phyloP scores from a whole-genome alignment of 2,797 vertebrate species.

The Knipowitschia caucasica region DNA sequence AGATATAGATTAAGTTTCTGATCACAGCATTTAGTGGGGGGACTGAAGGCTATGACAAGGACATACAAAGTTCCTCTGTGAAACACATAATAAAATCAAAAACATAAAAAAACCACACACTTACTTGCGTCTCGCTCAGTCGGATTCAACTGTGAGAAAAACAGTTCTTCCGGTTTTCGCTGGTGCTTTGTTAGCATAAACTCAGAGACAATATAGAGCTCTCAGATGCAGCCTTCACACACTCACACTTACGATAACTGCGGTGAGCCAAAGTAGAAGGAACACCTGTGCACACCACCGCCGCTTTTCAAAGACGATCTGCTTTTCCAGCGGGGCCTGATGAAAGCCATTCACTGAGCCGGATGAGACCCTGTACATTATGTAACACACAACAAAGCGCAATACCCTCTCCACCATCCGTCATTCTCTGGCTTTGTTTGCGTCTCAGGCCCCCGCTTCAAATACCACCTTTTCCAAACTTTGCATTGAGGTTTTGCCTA shows the following conservation, averaged over 20 bases:
- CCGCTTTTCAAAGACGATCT: constrained; percentile 48
- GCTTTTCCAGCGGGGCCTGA: constrained; percentile 41
- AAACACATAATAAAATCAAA: too few relatives aligned
- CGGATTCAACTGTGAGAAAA: too few relatives aligned
- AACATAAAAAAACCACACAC: too few relatives aligned
- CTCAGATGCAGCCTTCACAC: background rate
- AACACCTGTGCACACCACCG: constrained; percentile 49
- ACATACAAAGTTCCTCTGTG: too few relatives aligned
- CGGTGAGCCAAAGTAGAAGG: constrained; percentile 46
- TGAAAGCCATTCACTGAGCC: constrained; percentile 62
- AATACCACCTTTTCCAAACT: constrained; percentile 6
- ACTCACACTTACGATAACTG: background rate
- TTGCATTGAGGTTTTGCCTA: constrained; percentile 24
- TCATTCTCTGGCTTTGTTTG: constrained; percentile 51
- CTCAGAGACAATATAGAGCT: too few relatives aligned
- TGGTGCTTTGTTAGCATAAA: too few relatives aligned
- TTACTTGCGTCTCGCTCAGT: too few relatives aligned
- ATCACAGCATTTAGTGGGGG: too few relatives aligned
- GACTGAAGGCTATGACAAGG: too few relatives aligned
- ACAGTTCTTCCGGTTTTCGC: too few relatives aligned
- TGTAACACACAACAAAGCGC: constrained; percentile 61
- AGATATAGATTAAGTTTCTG: too few relatives aligned
- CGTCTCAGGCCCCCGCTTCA: constrained; percentile 33
- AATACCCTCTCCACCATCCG: constrained; percentile 50
- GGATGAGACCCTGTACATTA: constrained; percentile 59